Evolutionary conservation across 2,113 vertebrate genomes (phyloP), one percentile per base, ranked within the genome.

Genomic region (Psittacula cyanocephala): DNA sequence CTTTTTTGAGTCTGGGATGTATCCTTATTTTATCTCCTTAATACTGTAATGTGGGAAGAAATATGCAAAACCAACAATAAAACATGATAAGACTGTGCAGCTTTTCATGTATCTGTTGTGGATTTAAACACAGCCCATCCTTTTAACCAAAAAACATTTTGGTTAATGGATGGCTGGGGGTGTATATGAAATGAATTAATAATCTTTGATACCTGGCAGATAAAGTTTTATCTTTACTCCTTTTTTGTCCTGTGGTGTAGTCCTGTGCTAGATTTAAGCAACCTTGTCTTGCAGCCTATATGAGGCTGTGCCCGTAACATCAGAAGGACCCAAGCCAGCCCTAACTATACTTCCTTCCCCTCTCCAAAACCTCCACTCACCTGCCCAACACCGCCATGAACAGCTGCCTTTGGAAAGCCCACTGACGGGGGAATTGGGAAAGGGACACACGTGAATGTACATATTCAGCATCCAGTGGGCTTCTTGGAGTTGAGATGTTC

Each of bases 1-100:
- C 29, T 65, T 91, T 91, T 50, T 64, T 88, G 20, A 5, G 4
- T 75, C 67, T 78, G 71, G 44, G 37, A 47, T 50, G 39, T 67
- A 55, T 68, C n/a, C 44, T 81, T 6, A n/a, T 75, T 84, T 91
- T 84, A 44, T 88, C 35, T 95, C 70, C 50, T 80, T 62, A 46
- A 77, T 41, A 53, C 9, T 55, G 31, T 57, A 35, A 35, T 43
- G 27, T 43, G 47, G 43, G 29, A 44, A 69, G 47, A 86, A 96
- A 76, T 17, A 41, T 10, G 31, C 39, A 83, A 35, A 80, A 76
- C 6, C 27, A 47, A 82, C 87, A 82, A 67, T 31, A 55, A 91
- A 75, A 74, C 18, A 39, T 71, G 23, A 91, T 91, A 89, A 49
- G 62, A 43, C 57, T 28, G 13, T 44, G 69, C 53, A 87, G 65